Percentiles rank a stretch among this genome's conserved stretches.
phyloP scores from a whole-genome alignment of 2,888 invertebrate genomes.

The Plutella xylostella region DNA sequence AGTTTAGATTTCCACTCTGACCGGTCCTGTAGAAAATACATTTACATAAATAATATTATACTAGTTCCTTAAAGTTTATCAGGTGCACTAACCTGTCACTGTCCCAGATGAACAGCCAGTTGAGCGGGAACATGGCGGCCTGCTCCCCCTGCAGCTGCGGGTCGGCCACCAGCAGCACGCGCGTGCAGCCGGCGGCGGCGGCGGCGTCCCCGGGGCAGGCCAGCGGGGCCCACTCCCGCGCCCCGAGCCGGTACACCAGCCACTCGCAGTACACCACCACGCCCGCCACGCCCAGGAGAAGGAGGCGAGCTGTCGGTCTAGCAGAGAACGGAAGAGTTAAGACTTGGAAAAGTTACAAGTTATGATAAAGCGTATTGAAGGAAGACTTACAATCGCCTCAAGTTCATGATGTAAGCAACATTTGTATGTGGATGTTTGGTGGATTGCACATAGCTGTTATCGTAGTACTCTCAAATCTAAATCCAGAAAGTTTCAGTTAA shows the following conservation, averaged over 20 bases:
- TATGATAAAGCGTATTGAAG: no score
- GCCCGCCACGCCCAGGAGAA: conserved; percentile 29
- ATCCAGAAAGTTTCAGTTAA: no score
- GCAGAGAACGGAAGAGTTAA: no score
- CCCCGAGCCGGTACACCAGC: conserved; percentile 55
- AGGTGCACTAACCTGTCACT: conserved; percentile 80
- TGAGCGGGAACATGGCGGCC: conserved; percentile 76
- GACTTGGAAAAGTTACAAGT: no score
- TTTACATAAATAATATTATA: not conserved
- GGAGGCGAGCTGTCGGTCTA: no score
- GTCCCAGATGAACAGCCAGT: conserved; percentile 84
- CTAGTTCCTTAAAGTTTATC: not conserved
- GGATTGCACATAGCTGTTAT: no score
- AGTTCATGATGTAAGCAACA: no score
- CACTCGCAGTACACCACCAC: conserved; percentile 67
- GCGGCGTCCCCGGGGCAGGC: conserved; percentile 48
- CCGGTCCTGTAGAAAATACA: no score
- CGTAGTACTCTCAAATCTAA: no score
- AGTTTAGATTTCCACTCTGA: no score
- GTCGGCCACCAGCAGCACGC: conserved; percentile 84
- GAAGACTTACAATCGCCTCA: no score
- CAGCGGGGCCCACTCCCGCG: conserved; percentile 48
- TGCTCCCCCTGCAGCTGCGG: conserved; percentile 91
- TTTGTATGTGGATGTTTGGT: no score
- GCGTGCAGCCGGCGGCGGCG: conserved; percentile 64